Conservation (phyloP, 2,113 vertebrate genomes). For the Triplophysa siluroides region DNA sequence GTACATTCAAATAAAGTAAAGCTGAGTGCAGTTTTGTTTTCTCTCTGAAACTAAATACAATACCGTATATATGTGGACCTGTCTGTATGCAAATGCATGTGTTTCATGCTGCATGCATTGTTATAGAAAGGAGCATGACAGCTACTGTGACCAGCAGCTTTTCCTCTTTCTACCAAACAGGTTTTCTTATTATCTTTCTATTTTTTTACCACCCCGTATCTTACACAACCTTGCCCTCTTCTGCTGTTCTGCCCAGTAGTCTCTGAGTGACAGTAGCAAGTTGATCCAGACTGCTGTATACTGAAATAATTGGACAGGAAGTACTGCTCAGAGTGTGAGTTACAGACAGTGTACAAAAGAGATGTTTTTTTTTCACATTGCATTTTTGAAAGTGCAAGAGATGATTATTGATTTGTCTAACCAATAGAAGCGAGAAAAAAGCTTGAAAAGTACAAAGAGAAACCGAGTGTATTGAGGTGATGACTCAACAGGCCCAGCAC, state of each 20-base stretch:
- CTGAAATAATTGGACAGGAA: conserved; percentile 47
- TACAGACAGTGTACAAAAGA: background rate
- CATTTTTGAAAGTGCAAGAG: background rate
- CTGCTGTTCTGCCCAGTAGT: conserved; percentile 35
- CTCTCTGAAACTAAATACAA: background rate
- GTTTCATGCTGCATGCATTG: too few species aligned
- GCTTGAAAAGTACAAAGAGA: conserved; percentile 20
- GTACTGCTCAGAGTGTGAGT: conserved; percentile 29
- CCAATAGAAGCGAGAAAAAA: background rate
- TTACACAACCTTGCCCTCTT: conserved; percentile 13
- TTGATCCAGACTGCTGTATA: conserved; percentile 35
- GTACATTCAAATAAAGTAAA: background rate
- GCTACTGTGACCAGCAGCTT: conserved; percentile 32
- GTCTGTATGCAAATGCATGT: too few species aligned
- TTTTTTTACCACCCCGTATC: conserved; percentile 15
- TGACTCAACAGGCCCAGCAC: conserved; percentile 70
- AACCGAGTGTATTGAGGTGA: conserved; percentile 22
- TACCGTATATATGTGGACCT: background rate
- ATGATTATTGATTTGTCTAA: conserved; percentile 3
- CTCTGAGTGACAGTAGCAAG: conserved; percentile 44
- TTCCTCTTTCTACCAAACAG: background rate
- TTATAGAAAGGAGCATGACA: conserved; percentile 33
- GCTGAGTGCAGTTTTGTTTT: background rate
- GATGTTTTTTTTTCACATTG: background rate
- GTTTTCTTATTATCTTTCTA: conserved; percentile 14